phyloP scores from a whole-genome alignment of 2,888 invertebrate genomes.

The Plagiodera versicolora region DNA sequence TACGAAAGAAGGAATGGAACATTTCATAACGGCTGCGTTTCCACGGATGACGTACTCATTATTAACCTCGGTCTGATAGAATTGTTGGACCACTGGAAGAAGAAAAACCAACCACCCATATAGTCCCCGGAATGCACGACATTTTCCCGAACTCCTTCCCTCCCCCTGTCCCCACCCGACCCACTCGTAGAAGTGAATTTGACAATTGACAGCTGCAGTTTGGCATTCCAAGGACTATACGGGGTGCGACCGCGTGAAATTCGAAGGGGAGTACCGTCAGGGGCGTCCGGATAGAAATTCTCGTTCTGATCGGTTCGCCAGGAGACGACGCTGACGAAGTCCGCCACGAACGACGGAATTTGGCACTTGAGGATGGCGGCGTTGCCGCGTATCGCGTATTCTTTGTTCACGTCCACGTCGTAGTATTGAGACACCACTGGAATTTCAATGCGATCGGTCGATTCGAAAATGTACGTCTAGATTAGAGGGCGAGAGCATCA shows the following conservation, averaged over 20 bases:
- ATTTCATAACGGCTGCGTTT: constrained; percentile 84
- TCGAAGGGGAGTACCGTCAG: constrained; percentile 44
- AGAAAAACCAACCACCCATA: constrained; percentile 2
- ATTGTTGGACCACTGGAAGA: constrained; percentile 85
- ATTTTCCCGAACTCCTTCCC: no score
- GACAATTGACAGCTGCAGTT: no score
- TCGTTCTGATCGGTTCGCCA: constrained; percentile 84
- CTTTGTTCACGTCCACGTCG: constrained; percentile 84
- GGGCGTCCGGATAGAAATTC: constrained; percentile 65
- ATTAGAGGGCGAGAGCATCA: no score
- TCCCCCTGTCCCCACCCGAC: no score
- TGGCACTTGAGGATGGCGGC: constrained; percentile 87
- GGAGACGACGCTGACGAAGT: constrained; percentile 84
- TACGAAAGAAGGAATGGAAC: constrained; percentile 87
- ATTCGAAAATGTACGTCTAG: no score
- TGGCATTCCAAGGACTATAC: not conserved
- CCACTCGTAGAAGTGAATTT: no score
- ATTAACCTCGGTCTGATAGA: constrained; percentile 89
- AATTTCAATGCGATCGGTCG: constrained; percentile 19
- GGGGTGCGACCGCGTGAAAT: not conserved
- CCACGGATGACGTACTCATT: constrained; percentile 90
- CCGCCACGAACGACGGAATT: constrained; percentile 89
- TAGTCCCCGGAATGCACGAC: not conserved
- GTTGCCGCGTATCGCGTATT: constrained; percentile 88
- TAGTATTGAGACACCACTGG: constrained; percentile 80